Evolutionary conservation across 1,140 invertebrate species (phyloP), one percentile per base, ranked within the genome.

Genomic region (Calycopis cecrops): DNA sequence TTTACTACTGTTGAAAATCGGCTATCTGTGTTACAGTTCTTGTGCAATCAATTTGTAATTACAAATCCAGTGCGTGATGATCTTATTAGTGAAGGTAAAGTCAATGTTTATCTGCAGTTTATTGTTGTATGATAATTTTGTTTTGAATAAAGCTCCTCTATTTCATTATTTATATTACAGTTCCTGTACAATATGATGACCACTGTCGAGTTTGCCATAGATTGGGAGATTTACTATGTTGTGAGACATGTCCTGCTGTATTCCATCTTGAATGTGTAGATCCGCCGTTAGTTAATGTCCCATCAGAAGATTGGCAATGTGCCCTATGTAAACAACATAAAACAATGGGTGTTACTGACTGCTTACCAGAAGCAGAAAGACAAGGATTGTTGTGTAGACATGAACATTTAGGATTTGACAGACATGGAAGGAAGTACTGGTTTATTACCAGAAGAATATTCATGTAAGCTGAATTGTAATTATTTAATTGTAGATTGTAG

Each of bases 281-380:
- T 76, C 97, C 97, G 38, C 96, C 97, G 8, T 88, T 99, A 73
- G 92, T 94, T 21, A 93, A 98, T 88, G 95, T 98, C 48, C 97
- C 97, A 42, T 94, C 96, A 40, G 96, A 98, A 88, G 97, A 99
- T 73, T 99, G 97, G 97, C 94, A 97, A 64, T 99, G 98, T 90
- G 92, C 92, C 67, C 91, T 98, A 37, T 99, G 98, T 86, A 93
- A 94, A 80, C 93, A 93, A 48, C 96, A 99, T 76, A 94, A 96
- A 90, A 93, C 98, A 64, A 90, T 91, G 60, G 97, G 97, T 40
- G 96, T 99, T 0, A 93, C 94, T 42, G 97, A 99, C 80, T 99
- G 97, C 85, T 89, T 98, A 42, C 91, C 95, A 35, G 95, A 97
- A 74, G 91, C 95, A 58, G 98, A 99, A 72, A 97, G 96, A 75